Evolutionary conservation across 2,888 invertebrate genomes (phyloP), one percentile per base, ranked within the genome.

Genomic region (Tetramorium bicarinatum): DNA sequence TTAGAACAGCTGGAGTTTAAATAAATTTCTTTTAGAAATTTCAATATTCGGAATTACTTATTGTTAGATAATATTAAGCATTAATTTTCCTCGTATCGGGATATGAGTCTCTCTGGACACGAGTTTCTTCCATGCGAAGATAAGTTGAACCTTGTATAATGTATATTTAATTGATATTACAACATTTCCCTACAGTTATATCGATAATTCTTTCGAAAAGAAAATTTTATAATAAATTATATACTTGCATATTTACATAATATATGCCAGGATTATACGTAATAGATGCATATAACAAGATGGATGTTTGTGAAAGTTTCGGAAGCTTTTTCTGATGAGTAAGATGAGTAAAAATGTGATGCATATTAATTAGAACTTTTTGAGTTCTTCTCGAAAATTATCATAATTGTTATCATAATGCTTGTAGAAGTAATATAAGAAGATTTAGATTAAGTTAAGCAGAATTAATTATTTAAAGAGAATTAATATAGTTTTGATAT

Each of bases 171-270:
- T 67, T 25, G 29, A 69, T 67, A 6, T 25, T 49, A n/a, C n/a
- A 49, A 69, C 29, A 13, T 69, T 69, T 29, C n/a, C 29, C 49
- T 3, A 47, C 34, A 69, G 29, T 49, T 49, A 67, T 4, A 69
- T n/a, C 49, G 0, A 49, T 49, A 69, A 69, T 8, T 9, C 6
- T 47, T 21, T 47, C 29, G 7, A 49, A 29, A 69, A 29, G 49
- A 29, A 49, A 34, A 38, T 9, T n/a, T 21, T 56, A 11, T 34
- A 47, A 69, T 54, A 49, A 54, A 54, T 72, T 54, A 56, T 72
- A 25, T 21, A 8, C 8, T 38, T 18, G 15, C 15, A 38, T 15
- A 71, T 54, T 71, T 71, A 15, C 52, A 18, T 54, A 38, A 72
- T 38, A 21, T 4, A 15, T 38, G 18, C 25, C 21, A 38, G 25